Evolutionary conservation across 2,797 vertebrate genomes (phyloP), one percentile per base, ranked within the genome.

Genomic region (Okamejei kenojei): DNA sequence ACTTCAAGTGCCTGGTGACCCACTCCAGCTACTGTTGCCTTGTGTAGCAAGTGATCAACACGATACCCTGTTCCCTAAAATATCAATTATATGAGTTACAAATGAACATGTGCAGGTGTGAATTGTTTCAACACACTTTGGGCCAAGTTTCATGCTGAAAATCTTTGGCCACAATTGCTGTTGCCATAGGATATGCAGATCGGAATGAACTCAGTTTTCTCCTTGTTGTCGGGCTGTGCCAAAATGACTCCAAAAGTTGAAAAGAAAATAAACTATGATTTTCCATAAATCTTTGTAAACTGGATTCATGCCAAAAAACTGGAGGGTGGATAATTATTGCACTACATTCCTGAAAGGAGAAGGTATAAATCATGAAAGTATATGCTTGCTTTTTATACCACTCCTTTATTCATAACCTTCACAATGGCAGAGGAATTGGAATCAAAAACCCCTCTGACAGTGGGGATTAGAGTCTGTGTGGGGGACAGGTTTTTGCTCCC

Each of bases 201-300:
- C n/a, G 63, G 58, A 19, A 86, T 17, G 82, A 63, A 58, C 82
- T 86, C 61, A 15, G n/a, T 86, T n/a, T 86, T 86, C 82, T 86
- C 82, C 29, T 15, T n/a, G 82, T 13, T 86, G 58, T 29, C 7
- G n/a, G 63, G 82, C n/a, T n/a, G n/a, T 63, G 58, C 58, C 82
- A 86, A 86, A 86, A 63, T 86, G 26, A 86, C 58, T 61, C 11
- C n/a, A 32, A 58, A 63, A 65, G 58, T 63, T 58, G 15, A 61
- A 61, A 58, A 86, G 63, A 84, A 61, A 61, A 84, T 29, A 26
- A 23, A 63, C 54, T 29, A 86, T 86, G 7, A 86, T 63, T 86
- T 86, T 86, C 82, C 13, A 86, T 63, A 86, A n/a, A 86, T 86
- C 82, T 86, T 86, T 86, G 58, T 58, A 86, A 84, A 86, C 58